Conservation (phyloP, 2,888 invertebrate genomes). For the Halictus quadricinctus region DNA sequence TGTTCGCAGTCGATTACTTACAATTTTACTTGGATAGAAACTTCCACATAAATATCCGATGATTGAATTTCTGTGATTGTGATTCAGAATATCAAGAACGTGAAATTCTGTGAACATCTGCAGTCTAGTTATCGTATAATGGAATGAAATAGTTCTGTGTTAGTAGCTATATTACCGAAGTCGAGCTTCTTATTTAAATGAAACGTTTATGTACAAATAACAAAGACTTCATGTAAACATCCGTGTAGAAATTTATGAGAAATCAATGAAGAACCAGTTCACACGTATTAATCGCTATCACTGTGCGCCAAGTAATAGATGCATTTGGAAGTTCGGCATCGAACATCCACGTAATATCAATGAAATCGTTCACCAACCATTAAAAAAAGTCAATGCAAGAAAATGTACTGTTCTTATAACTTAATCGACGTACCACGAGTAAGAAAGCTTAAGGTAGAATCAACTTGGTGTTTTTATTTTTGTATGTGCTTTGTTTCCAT, state of each 20-base stretch:
- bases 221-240: constrained; percentile 38
- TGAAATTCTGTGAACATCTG: background rate
- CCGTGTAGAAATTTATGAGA: constrained; percentile 32
- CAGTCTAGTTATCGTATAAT: constrained; percentile 41
- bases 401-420: constrained; percentile 65
- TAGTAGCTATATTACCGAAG: constrained; percentile 50
- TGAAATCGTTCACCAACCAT: constrained; percentile 36
- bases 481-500: constrained; percentile 51
- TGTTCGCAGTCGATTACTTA: background rate
- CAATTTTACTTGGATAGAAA: background rate
- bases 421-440: constrained; percentile 57
- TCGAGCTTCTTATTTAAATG: constrained; percentile 43
- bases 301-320: constrained; percentile 1
- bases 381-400: constrained; percentile 67
- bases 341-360: constrained; percentile 42
- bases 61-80: background rate
- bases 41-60: too few species aligned
- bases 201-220: constrained; percentile 57
- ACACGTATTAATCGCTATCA: constrained; percentile 34
- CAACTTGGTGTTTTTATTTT: constrained; percentile 66
- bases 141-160: constrained; percentile 60
- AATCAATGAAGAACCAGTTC: constrained; percentile 31
- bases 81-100: background rate
- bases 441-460: constrained; percentile 62
- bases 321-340: constrained; percentile 1